phyloP scores from a whole-genome alignment of 2,888 invertebrate species.

The Dichetophora obliterata region DNA sequence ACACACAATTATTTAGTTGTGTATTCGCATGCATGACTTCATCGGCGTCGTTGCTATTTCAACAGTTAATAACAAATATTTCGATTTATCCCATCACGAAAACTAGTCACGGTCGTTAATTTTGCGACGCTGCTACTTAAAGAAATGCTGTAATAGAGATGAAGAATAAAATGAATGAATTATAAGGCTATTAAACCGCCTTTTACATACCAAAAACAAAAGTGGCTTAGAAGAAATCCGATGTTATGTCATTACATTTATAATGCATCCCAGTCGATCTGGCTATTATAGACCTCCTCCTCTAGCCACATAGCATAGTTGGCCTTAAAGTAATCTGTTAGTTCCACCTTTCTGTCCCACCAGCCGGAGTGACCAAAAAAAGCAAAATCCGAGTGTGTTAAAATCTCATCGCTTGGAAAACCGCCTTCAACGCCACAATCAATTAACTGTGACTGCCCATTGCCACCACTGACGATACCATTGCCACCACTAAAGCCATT shows the following conservation, averaged over 20 bases:
- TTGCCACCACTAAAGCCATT: conserved; percentile 49
- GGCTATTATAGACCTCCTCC: conserved; percentile 93
- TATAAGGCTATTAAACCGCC: too few relatives aligned
- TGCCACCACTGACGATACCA: conserved; percentile 48
- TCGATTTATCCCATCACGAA: neutral
- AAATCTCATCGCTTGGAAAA: conserved; percentile 67
- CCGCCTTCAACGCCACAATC: conserved; percentile 66
- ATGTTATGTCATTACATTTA: conserved; percentile 49
- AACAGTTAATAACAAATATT: too few relatives aligned
- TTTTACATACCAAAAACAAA: neutral
- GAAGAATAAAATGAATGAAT: too few relatives aligned
- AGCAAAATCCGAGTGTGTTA: conserved; percentile 68
- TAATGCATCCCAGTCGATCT: conserved; percentile 81
- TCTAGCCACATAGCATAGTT: conserved; percentile 97
- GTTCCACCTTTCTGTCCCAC: conserved; percentile 74
- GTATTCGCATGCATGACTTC: neutral
- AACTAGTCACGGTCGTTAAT: neutral
- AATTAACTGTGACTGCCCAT: conserved; percentile 54
- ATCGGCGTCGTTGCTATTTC: too few relatives aligned
- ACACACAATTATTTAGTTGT: neutral
- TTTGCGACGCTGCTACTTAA: neutral
- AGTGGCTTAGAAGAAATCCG: neutral
- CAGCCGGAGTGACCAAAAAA: conserved; percentile 69
- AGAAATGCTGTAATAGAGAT: neutral
- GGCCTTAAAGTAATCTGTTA: conserved; percentile 92